Percentiles rank a stretch among this genome's conserved stretches.
Conservation (phyloP, 1,140 invertebrate species). For the Nephotettix cincticeps region DNA sequence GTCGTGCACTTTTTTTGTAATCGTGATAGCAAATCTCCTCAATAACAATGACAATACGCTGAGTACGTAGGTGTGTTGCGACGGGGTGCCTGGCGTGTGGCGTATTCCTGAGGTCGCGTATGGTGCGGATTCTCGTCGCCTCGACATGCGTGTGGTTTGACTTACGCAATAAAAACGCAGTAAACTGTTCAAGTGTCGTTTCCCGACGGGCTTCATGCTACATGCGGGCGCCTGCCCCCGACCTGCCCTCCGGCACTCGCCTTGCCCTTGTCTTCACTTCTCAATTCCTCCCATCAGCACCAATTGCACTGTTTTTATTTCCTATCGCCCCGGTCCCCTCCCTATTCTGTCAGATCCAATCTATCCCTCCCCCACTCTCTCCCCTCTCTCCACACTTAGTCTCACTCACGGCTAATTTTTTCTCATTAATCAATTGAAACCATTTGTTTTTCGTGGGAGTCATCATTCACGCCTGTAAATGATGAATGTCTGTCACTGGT, state of each 20-base stretch:
- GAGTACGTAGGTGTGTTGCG: too few species aligned
- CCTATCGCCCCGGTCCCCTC: not conserved
- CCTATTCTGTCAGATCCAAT: not conserved
- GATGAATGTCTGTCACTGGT: not conserved
- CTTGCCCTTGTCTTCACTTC: not conserved
- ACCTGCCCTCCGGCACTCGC: not conserved
- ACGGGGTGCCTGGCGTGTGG: too few species aligned
- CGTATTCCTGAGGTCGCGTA: too few species aligned
- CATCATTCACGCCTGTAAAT: not conserved
- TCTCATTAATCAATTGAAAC: slow-evolving; percentile 22
- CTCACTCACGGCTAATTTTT: slow-evolving; percentile 16
- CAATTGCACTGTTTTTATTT: slow-evolving; percentile 15
- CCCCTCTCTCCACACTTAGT: slow-evolving; percentile 2
- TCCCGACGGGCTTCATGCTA: too few species aligned
- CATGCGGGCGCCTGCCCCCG: too few species aligned
- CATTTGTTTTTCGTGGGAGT: slow-evolving; percentile 2
- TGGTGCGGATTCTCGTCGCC: too few species aligned
- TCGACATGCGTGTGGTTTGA: too few species aligned
- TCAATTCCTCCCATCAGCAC: slow-evolving; percentile 8
- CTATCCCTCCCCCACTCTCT: not conserved
- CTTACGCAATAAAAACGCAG: too few species aligned
- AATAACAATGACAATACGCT: too few species aligned
- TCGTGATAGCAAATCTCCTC: too few species aligned
- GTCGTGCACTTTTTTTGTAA: too few species aligned
- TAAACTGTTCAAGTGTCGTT: too few species aligned